phyloP scores from a whole-genome alignment of 2,797 vertebrate genomes.

The Gorsachius magnificus region DNA sequence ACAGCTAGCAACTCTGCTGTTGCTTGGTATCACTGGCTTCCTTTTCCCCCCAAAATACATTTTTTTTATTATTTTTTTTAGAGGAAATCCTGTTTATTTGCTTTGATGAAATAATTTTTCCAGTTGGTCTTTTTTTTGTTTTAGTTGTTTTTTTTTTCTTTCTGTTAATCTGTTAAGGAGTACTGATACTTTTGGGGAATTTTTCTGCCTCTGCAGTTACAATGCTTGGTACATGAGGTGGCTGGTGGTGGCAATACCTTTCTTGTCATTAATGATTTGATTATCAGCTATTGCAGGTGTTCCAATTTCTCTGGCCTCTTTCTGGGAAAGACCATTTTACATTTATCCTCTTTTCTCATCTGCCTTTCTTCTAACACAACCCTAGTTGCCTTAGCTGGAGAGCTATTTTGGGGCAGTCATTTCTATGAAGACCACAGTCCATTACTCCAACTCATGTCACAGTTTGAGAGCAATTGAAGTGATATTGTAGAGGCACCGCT shows the following conservation, averaged over 20 bases:
- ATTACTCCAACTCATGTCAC: neutral
- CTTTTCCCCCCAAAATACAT: accelerated
- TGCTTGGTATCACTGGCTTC: neutral
- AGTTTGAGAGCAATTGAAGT: neutral
- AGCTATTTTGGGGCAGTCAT: neutral
- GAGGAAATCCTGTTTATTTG: neutral
- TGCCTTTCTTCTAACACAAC: neutral
- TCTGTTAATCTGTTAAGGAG: neutral
- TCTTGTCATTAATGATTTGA: neutral
- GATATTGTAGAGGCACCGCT: neutral
- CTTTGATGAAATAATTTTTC: neutral
- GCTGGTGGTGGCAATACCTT: neutral
- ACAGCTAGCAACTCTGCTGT: neutral
- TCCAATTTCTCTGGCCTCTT: neutral
- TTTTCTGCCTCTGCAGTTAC: neutral
- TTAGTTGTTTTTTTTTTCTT: neutral
- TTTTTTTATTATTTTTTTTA: neutral
- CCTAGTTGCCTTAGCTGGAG: neutral
- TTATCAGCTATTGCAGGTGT: neutral
- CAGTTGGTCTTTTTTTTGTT: neutral
- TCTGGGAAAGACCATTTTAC: neutral
- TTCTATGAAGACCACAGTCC: neutral
- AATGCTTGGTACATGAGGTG: neutral
- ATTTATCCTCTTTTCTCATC: neutral
- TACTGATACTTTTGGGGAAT: neutral